Base-by-base conservation (phyloP, 53 echinoderm and acorn worm genomes). In the Hippasteria phrygiana region DNA sequence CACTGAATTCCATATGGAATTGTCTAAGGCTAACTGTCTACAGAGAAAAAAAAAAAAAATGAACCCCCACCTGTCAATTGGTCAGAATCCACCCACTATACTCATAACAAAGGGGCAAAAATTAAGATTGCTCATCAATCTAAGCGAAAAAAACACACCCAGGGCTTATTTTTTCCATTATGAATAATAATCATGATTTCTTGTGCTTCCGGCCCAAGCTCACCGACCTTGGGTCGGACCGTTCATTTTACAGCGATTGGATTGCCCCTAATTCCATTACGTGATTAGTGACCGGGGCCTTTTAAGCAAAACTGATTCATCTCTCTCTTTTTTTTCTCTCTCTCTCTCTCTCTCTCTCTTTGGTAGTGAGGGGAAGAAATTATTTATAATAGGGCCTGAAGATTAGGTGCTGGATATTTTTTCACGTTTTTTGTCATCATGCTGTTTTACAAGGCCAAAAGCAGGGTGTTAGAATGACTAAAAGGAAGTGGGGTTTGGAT, bases 241-340 rank as follows among this genome's bases (percentile, higher is more conserved):
- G 10, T 85, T 85, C 85, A 70, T 69, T n/a, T 47, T 65, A 38
- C 85, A n/a, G 35, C 48, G 48, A 85, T 53, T 36, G 51, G 71
- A 70, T 85, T 53, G n/a, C 51, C 31, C 36, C 37, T 85, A 85
- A 85, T 85, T 85, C 85, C 70, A 70, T 85, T 85, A 85, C 85
- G 35, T 85, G 50, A 85, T 85, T 85, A 85, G 85, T 65, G 71
- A 35, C 71, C 71, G 1, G 16, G 51, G 85, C 51, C 85, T 85
- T 71, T 85, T 51, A 85, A 71, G 31, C 16, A 43, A 83, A 85
- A 69, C 85, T 51, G 48, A 69, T 70, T 70, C 71, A 85, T 71
- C 56, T 81, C n/a, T n/a, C n/a, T n/a, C n/a, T n/a, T n/a, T n/a
- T 81, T 42, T 40, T 29, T 50, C 31, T 59, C 26, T 59, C 20